Evolutionary conservation across 2,113 vertebrate genomes (phyloP), one percentile per base, ranked within the genome.

Genomic region (Gymnobelideus leadbeateri): DNA sequence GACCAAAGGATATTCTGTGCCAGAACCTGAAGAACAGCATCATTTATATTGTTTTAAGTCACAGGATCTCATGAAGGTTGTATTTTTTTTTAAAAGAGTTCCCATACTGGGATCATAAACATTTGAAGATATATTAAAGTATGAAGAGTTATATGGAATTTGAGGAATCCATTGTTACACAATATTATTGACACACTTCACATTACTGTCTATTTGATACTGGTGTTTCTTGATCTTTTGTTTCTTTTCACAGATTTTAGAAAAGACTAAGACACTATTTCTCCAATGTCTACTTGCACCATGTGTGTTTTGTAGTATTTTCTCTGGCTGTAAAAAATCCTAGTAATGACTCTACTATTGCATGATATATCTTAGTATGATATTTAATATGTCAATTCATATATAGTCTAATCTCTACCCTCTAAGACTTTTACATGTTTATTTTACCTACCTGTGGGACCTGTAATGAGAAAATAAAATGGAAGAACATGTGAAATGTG

Each of bases 401-500:
- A 52, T 7, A 43, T 84, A n/a, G 23, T 43, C 19, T 84, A 43
- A 43, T 43, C 51, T 92, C 49, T n/a, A 25, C 90, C 77, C 53
- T 0, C 0, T 84, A 54, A 89, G 89, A 47, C 11, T 92, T 93
- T 96, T 93, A 93, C 16, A 49, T n/a, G n/a, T 96, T 68, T 0
- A 16, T 94, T 95, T 96, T 95, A 90, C 53, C 57, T 95, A 26
- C 28, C 89, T 14, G 51, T 92, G 53, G 25, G 19, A 16, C 93
- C 50, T 90, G 5, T 92, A 93, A 37, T 92, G 54, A 93, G 53
- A 43, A 92, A 90, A 23, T 61, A 52, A 93, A 97, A 47, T 52
- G 90, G 53, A n/a, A 90, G 49, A 94, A 92, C n/a, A 49, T 93
- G 50, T 92, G 91, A 97, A 96, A 96, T 97, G 95, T 96, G 49